Conservation (phyloP, 23 tunicate species). For the Phallusia fumigata region DNA sequence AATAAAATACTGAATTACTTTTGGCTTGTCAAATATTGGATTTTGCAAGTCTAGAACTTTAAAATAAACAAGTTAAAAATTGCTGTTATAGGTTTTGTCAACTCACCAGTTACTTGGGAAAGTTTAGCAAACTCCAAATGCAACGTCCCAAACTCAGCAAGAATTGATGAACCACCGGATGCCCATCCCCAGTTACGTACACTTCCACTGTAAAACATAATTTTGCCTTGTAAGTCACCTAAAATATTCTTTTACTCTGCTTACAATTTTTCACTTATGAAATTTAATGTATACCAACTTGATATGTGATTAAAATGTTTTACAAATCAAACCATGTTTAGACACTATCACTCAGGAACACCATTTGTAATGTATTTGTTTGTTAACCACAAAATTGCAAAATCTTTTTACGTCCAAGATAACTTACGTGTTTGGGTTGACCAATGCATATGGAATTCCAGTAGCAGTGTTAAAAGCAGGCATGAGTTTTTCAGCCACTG, state of each 20-base stretch:
- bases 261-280: not conserved
- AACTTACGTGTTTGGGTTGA: slow-evolving; percentile 68
- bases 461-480: slow-evolving; percentile 92
- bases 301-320: too few species aligned
- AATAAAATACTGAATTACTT: too few species aligned
- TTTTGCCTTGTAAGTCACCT: not conserved
- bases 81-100: not conserved
- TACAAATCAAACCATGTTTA: too few species aligned
- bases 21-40: too few species aligned
- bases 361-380: too few species aligned
- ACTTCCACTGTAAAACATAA: slow-evolving; percentile 29
- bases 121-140: slow-evolving; percentile 92
- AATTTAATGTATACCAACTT: too few species aligned
- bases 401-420: not conserved
- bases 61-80: too few species aligned
- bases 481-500: slow-evolving; percentile 62
- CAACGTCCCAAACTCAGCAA: slow-evolving; percentile 89
- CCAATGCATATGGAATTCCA: slow-evolving; percentile 92
- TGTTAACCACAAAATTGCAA: too few species aligned
- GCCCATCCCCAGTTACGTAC: slow-evolving; percentile 95
- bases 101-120: slow-evolving; percentile 54
- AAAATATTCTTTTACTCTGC: not conserved
- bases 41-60: too few species aligned
- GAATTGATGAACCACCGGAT: slow-evolving; percentile 90
- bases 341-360: too few species aligned